phyloP scores from a whole-genome alignment of 2,888 invertebrate species.

The Agonopterix subpropinquella region DNA sequence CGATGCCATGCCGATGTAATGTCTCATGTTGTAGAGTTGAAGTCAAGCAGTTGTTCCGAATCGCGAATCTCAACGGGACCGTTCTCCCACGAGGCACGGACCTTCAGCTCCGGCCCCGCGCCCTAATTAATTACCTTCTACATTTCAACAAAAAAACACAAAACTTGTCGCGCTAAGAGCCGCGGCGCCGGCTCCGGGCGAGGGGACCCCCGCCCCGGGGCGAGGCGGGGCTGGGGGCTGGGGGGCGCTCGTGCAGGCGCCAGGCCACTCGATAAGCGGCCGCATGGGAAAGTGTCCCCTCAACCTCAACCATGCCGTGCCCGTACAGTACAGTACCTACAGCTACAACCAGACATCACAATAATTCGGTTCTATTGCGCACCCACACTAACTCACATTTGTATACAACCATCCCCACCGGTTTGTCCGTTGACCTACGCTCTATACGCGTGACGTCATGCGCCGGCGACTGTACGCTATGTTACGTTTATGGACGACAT shows the following conservation, averaged over 20 bases:
- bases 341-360: slow-evolving; percentile 5
- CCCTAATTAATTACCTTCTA: slow-evolving; percentile 66
- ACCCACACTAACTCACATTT: too few relatives aligned
- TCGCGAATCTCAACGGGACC: background rate
- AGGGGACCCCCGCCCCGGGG: slow-evolving; percentile 11
- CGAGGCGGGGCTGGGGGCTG: slow-evolving; percentile 4
- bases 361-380: too few relatives aligned
- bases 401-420: too few relatives aligned
- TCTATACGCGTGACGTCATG: slow-evolving; percentile 7
- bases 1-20: too few relatives aligned
- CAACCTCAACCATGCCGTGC: slow-evolving; percentile 19
- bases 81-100: slow-evolving; percentile 1
- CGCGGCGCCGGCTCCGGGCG: slow-evolving; percentile 50
- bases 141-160: slow-evolving; percentile 53
- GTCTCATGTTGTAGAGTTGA: too few relatives aligned
- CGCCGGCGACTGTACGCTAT: slow-evolving; percentile 4
- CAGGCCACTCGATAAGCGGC: slow-evolving; percentile 42
- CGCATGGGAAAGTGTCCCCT: slow-evolving; percentile 46
- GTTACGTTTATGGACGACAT: slow-evolving; percentile 22
- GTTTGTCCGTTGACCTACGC: too few relatives aligned
- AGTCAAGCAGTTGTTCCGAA: background rate
- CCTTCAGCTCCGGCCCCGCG: slow-evolving; percentile 20
- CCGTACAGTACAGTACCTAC: slow-evolving; percentile 24
- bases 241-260: slow-evolving; percentile 38
- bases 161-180: slow-evolving; percentile 60